These are phyloP conservation scores for Toxonevra muliebris DNA, from an alignment of 2,888 invertebrate genomes.

Conservation along the genomic window DNA sequence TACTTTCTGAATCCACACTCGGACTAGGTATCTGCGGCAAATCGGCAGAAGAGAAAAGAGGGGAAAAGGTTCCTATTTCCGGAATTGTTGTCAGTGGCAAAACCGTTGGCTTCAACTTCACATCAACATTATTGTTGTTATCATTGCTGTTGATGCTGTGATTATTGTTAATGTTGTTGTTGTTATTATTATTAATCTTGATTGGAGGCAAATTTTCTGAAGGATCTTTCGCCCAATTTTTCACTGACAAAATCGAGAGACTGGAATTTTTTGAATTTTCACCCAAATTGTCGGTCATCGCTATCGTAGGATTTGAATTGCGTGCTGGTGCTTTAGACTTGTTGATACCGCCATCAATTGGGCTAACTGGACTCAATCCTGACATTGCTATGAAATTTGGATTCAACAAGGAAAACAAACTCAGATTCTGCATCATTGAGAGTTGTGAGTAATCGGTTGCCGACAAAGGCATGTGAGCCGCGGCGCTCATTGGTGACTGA, in stretches of 20 bases:
- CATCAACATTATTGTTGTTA: constrained; percentile 45
- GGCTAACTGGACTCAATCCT: constrained; percentile 34
- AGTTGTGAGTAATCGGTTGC: constrained; percentile 67
- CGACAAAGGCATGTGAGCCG: constrained; percentile 58
- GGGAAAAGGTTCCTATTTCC: constrained; percentile 24
- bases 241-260: constrained; percentile 54
- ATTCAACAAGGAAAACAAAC: constrained; percentile 69
- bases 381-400: constrained; percentile 50
- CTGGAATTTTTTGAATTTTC: constrained; percentile 34
- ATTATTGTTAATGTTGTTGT: constrained; percentile 22
- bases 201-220: constrained; percentile 38
- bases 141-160: constrained; percentile 43
- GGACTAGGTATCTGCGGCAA: constrained; percentile 22
- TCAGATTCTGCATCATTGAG: constrained; percentile 68
- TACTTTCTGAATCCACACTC: background rate
- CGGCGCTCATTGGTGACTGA: constrained; percentile 67
- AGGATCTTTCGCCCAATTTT: constrained; percentile 59
- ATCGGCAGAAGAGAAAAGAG: constrained; percentile 24
- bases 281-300: constrained; percentile 33
- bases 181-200: constrained; percentile 28
- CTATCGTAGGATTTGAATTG: background rate
- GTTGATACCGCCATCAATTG: constrained; percentile 12
- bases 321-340: constrained; percentile 33
- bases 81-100: constrained; percentile 9
- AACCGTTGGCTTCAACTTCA: constrained; percentile 37